A percentile compares a stretch with the other conserved stretches of the same genome.
phyloP scores from a whole-genome alignment of 2,113 vertebrate genomes.

The Ceuthmochares aereus region DNA sequence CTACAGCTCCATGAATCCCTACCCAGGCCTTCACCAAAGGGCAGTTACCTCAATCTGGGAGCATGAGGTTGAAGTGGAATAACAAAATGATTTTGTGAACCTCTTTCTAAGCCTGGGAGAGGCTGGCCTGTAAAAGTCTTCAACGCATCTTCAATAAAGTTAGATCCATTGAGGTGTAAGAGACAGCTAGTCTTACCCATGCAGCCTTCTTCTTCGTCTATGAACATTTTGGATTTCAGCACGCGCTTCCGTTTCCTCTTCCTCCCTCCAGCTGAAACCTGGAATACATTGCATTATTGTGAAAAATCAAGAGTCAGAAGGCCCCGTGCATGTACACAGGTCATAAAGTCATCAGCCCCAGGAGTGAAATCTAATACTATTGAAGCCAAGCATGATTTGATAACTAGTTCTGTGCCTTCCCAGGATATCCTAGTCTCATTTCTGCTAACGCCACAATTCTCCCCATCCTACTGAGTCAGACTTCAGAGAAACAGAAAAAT shows the following conservation, averaged over 20 bases:
- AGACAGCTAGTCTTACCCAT: constrained; percentile 82
- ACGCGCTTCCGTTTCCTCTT: constrained; percentile 87
- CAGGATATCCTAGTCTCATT: not conserved
- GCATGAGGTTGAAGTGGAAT: not conserved
- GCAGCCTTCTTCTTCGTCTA: constrained; percentile 86
- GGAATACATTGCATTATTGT: not conserved
- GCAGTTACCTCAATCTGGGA: not conserved
- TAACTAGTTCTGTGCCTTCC: not conserved
- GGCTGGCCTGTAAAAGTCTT: not conserved
- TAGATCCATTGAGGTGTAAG: not conserved
- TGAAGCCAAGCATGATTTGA: not conserved
- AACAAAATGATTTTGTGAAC: not conserved
- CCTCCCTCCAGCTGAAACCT: constrained; percentile 71
- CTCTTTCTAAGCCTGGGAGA: not conserved
- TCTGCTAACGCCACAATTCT: not conserved
- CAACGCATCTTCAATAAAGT: not conserved
- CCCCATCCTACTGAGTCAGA: not conserved
- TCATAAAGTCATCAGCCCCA: not conserved
- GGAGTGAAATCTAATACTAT: not conserved
- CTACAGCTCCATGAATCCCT: not conserved
- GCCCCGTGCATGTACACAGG: accelerated
- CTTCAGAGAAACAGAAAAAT: not conserved
- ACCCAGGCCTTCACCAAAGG: not conserved
- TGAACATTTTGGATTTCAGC: constrained; percentile 85
- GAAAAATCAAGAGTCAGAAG: not conserved